Percentiles rank a stretch among this genome's conserved stretches.
These are phyloP conservation scores for Battus philenor DNA, from an alignment of 1,140 invertebrate genomes.

Conservation along the genomic window DNA sequence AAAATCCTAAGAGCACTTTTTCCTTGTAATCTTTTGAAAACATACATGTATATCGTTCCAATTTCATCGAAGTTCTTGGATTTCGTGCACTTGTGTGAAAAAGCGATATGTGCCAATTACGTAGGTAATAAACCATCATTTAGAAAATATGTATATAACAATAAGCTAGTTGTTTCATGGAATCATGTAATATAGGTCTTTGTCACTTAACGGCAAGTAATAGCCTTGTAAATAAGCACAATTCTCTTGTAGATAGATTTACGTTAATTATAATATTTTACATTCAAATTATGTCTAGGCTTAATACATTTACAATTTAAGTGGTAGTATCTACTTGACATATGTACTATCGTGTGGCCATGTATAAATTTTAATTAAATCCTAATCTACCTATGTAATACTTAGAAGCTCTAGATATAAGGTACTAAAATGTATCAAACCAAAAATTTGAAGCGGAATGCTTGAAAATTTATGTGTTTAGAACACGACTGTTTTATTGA, in stretches of 20 bases:
- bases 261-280: conserved; percentile 27
- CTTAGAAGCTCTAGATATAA: conserved; percentile 48
- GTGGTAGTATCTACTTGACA: conserved; percentile 33
- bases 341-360: conserved; percentile 57
- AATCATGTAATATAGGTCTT: conserved; percentile 17
- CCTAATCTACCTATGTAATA: conserved; percentile 32
- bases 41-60: conserved; percentile 11
- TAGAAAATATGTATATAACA: conserved; percentile 59
- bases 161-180: conserved; percentile 34
- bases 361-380: conserved; percentile 55
- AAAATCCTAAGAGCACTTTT: conserved; percentile 24
- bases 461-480: conserved; percentile 74
- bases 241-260: conserved; percentile 39
- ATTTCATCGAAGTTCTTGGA: conserved; percentile 13
- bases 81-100: conserved; percentile 16
- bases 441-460: conserved; percentile 72
- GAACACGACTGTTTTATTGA: conserved; percentile 57
- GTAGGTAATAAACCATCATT: conserved; percentile 36
- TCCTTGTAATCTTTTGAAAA: conserved; percentile 17
- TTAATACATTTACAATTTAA: conserved; percentile 25
- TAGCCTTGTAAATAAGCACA: conserved; percentile 33
- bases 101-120: conserved; percentile 45
- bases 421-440: conserved; percentile 64
- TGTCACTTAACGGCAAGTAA: conserved; percentile 5
- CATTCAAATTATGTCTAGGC: conserved; percentile 30